Conservation (phyloP, 2,888 invertebrate species). For the Drosophila nigricruria region DNA sequence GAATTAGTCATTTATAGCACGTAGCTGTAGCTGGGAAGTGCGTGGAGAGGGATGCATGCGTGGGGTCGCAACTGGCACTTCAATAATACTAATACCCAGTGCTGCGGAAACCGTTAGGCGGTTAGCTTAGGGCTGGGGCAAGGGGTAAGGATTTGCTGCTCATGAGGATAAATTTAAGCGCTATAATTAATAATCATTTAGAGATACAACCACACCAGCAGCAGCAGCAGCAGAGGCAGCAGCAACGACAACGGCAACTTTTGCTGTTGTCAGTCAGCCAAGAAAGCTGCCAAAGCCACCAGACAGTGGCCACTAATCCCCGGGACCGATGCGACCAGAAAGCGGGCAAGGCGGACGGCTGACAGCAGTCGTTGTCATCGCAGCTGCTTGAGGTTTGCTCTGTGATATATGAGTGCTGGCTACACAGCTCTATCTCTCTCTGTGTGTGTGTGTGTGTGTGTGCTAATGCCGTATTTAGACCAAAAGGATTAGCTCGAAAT, state of each 20-base stretch:
- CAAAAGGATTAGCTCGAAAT: constrained; percentile 73
- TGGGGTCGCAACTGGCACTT: constrained; percentile 64
- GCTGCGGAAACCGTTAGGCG: constrained; percentile 21
- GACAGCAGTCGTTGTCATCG: constrained; percentile 50
- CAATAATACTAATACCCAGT: constrained; percentile 33
- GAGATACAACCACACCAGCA: constrained; percentile 46
- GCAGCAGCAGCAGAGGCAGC: neutral
- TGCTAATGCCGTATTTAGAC: constrained; percentile 64
- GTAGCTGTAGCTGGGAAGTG: constrained; percentile 54
- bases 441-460: constrained; percentile 16
- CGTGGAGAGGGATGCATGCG: constrained; percentile 34
- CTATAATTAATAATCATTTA: constrained; percentile 78
- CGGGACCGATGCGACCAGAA: constrained; percentile 22
- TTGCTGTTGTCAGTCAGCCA: constrained; percentile 63
- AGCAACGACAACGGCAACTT: constrained; percentile 24
- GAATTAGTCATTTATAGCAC: constrained; percentile 78
- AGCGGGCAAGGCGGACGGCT: neutral
- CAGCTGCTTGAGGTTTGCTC: constrained; percentile 68
- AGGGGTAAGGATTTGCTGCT: constrained; percentile 23
- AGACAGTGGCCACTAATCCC: constrained; percentile 63
- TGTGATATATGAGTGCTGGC: constrained; percentile 57
- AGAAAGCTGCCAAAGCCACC: constrained; percentile 52
- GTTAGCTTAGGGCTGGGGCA: neutral
- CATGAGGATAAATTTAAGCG: constrained; percentile 61
- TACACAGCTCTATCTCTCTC: constrained; percentile 58